Conservation (phyloP, 2,888 invertebrate species). For the Antheraea yamamai region DNA sequence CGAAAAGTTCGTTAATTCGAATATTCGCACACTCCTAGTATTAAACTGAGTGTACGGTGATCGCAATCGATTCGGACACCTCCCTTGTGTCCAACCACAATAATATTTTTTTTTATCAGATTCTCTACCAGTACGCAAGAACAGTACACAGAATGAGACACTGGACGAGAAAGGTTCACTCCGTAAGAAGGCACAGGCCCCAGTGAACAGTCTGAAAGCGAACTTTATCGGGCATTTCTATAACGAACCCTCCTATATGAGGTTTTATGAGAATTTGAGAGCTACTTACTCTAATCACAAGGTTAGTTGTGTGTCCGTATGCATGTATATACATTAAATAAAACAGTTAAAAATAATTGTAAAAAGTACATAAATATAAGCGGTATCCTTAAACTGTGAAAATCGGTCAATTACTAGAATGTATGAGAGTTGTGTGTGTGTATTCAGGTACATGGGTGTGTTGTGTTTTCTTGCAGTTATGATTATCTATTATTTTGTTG, state of each 20-base stretch:
- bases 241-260: conserved; percentile 90
- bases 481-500: no score
- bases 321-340: not conserved
- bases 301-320: conserved; percentile 69
- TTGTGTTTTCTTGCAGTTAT: no score
- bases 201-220: conserved; percentile 62
- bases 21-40: no score
- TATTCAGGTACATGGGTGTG: no score
- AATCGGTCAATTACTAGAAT: no score
- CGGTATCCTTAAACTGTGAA: no score
- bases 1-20: no score
- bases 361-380: no score
- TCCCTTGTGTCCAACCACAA: no score
- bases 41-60: no score
- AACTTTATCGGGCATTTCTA: conserved; percentile 84
- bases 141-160: conserved; percentile 47
- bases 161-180: conserved; percentile 66
- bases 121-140: conserved; percentile 49
- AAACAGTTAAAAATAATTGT: not conserved
- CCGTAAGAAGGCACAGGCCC: conserved; percentile 51
- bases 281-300: conserved; percentile 94
- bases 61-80: no score
- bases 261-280: conserved; percentile 90
- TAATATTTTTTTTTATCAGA: conserved; percentile 41
- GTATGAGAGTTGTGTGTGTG: no score